Percentiles rank a stretch among this genome's conserved stretches.
phyloP scores from a whole-genome alignment of 2,797 vertebrate species.

The Eurystomus glaucurus region DNA sequence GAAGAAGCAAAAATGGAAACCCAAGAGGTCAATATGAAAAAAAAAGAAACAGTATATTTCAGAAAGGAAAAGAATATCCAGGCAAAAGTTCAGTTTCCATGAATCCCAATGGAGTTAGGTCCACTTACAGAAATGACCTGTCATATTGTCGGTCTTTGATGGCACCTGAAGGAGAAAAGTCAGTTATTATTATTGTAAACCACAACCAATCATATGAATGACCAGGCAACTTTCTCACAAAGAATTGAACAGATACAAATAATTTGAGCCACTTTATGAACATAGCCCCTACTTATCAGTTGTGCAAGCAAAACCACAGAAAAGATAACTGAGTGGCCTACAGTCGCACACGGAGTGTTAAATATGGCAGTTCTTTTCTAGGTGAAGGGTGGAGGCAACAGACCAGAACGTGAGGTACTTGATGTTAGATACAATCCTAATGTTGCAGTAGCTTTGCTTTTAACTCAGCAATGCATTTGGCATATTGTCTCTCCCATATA shows the following conservation, averaged over 20 bases:
- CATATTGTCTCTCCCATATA: conserved; percentile 10
- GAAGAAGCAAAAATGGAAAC: conserved; percentile 6
- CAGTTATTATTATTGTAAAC: background rate
- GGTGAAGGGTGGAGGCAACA: conserved; percentile 6
- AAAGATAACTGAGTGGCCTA: background rate
- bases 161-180: background rate
- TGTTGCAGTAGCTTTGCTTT: conserved; percentile 39
- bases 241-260: background rate
- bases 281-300: background rate
- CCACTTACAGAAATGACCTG: background rate
- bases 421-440: background rate
- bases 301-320: background rate
- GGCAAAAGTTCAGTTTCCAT: background rate
- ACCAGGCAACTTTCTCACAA: background rate
- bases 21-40: background rate
- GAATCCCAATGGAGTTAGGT: background rate
- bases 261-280: background rate
- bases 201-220: background rate
- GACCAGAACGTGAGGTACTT: background rate
- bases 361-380: background rate
- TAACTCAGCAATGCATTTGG: background rate
- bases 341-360: background rate
- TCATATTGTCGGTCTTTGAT: background rate
- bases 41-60: background rate
- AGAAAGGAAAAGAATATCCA: background rate